Base-by-base conservation (phyloP, 2,797 vertebrate genomes). In the Hylomyscus alleni region DNA sequence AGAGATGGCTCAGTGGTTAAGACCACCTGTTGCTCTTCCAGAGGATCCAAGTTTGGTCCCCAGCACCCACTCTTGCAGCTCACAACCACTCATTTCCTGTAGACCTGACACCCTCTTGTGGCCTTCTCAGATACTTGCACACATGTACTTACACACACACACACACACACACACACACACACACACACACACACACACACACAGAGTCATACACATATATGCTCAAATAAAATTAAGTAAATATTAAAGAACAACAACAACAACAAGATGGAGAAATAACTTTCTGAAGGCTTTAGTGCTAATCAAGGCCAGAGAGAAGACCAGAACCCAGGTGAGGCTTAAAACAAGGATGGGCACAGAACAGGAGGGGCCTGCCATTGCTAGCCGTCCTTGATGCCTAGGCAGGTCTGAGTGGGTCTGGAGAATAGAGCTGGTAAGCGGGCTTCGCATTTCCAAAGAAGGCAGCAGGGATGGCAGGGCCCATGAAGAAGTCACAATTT, bases 191-290 rank as follows among this genome's bases (percentile, higher is more conserved):
- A 17, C 26, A 31, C 75, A 81, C 54, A 81, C 20, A 58, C 20
- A n/a, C 52, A n/a, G 3, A 26, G 11, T 31, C 4, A 65, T 19
- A 50, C 6, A 52, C 50, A 40, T 26, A 73, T n/a, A 69, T 2
- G 9, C 20, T 29, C 14, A 50, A 85, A n/a, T 87, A 56, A 73
- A 72, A 73, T 40, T 54, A 73, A 73, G 15, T 73, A 72, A 73
- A 19, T 58, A 56, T 58, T 34, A 60, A 78, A 78, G 76, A 89
- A 76, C 37, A 89, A 89, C 52, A 60, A 65, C 34, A 84, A 60
- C 69, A 77, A 78, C 58, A 65, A 76, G 47, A 94, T 93, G 54
- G 72, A 76, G 78, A 95, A 97, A 54, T 76, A 52, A 81, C 60
- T 69, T 96, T 69, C 80, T 62, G 56, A 67, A 84, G 80, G 58